A percentile compares a stretch with the other conserved stretches of the same genome.
phyloP scores from a whole-genome alignment of 2,113 vertebrate species.

The Poecilia latipinna region DNA sequence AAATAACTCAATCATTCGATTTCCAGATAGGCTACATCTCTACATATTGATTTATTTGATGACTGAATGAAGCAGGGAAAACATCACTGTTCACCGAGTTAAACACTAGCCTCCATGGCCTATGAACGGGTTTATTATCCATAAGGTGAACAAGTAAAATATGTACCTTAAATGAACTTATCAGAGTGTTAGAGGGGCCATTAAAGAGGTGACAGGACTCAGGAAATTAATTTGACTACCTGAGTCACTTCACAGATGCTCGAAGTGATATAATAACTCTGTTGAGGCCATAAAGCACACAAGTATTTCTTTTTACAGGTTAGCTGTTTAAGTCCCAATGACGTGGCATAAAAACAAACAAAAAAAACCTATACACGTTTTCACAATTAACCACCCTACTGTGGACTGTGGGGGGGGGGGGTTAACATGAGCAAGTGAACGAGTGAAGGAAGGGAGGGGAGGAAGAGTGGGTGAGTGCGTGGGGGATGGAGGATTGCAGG shows the following conservation, averaged over 20 bases:
- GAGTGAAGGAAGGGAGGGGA: conserved; percentile 53
- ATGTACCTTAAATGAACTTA: too few species aligned
- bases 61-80: too few species aligned
- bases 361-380: conserved; percentile 4
- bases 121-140: too few species aligned
- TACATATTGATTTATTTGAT: too few species aligned
- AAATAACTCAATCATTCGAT: too few species aligned
- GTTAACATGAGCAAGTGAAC: conserved; percentile 55
- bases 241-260: not conserved
- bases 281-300: not conserved
- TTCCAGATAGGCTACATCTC: too few species aligned
- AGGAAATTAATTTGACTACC: not conserved
- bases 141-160: too few species aligned
- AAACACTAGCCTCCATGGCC: too few species aligned
- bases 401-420: conserved; percentile 6
- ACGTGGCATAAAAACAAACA: conserved; percentile 7
- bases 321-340: not conserved
- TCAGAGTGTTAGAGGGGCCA: not conserved
- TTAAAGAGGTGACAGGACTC: not conserved
- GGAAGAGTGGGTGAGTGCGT: conserved; percentile 57
- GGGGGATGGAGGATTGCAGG: conserved; percentile 78
- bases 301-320: not conserved
- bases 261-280: too few species aligned
- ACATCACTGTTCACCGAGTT: too few species aligned
- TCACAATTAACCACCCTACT: conserved; percentile 51